Evolutionary conservation across 2,797 vertebrate species (phyloP).

Genomic region (Gobionotothen gibberifrons): DNA sequence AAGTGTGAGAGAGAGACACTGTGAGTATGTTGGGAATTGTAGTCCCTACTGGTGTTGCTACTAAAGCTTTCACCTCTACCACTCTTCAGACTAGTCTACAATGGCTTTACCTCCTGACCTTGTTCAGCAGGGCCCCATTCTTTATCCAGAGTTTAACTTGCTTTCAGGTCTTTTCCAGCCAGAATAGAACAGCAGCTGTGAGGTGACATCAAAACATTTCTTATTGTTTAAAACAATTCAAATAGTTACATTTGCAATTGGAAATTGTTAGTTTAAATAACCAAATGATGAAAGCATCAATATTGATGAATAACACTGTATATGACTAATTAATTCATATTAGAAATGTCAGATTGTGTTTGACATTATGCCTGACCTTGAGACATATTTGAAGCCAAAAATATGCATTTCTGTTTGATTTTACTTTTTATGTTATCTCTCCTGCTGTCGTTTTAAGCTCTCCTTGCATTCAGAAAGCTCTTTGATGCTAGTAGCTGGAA

Average conservation of each 20-base stretch:
- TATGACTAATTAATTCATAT: background rate
- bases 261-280: background rate
- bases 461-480: slow-evolving; percentile 49
- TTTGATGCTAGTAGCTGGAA: slow-evolving; percentile 78
- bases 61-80: slow-evolving; percentile 48
- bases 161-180: background rate
- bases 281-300: background rate
- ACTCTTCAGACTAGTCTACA: slow-evolving; percentile 11
- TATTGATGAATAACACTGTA: background rate
- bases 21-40: slow-evolving; percentile 3
- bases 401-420: background rate
- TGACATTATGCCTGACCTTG: background rate
- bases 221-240: background rate
- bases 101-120: slow-evolving; percentile 26
- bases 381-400: background rate
- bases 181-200: slow-evolving; percentile 8
- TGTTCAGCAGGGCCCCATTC: slow-evolving; percentile 11
- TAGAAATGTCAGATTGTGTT: background rate
- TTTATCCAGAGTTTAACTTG: slow-evolving; percentile 4
- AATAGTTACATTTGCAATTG: background rate
- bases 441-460: slow-evolving; percentile 20
- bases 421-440: slow-evolving; percentile 22
- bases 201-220: background rate
- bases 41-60: slow-evolving; percentile 33
- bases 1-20: background rate